Conservation (phyloP, 2,113 vertebrate genomes). For the Zonotrichia leucophrys region DNA sequence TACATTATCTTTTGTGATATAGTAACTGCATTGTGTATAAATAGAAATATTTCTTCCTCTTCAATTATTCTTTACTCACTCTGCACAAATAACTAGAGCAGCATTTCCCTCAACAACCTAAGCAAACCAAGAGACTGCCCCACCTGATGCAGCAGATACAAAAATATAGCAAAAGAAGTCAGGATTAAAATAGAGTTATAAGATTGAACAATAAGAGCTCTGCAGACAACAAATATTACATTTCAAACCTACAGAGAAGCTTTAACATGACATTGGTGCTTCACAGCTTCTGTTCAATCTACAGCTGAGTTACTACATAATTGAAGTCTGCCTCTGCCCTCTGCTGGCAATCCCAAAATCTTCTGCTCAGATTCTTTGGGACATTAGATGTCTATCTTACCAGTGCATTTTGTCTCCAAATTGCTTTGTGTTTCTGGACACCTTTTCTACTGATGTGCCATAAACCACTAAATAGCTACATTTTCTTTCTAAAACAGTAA, state of each 20-base stretch:
- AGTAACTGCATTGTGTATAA: neutral
- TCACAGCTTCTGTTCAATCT: neutral
- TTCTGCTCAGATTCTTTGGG: neutral
- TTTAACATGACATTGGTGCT: neutral
- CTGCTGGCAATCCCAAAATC: slow-evolving; percentile 6
- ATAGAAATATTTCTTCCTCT: neutral
- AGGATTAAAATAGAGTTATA: neutral
- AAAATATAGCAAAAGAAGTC: neutral
- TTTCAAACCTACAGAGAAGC: neutral
- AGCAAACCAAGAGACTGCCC: neutral
- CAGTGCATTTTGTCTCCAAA: neutral
- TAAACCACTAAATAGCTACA: neutral
- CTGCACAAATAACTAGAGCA: neutral
- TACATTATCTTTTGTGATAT: neutral
- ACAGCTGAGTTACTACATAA: neutral
- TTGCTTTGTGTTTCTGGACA: neutral
- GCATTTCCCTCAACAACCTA: neutral
- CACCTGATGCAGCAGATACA: neutral
- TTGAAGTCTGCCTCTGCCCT: slow-evolving; percentile 37
- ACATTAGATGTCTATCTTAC: neutral
- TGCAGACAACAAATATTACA: neutral
- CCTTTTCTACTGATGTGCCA: neutral
- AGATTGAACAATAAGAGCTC: neutral
- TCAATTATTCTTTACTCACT: neutral
- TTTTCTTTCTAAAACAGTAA: neutral